These are phyloP conservation scores for Galemys pyrenaicus DNA, from an alignment of 2,113 vertebrate genomes.

Conservation along the genomic window DNA sequence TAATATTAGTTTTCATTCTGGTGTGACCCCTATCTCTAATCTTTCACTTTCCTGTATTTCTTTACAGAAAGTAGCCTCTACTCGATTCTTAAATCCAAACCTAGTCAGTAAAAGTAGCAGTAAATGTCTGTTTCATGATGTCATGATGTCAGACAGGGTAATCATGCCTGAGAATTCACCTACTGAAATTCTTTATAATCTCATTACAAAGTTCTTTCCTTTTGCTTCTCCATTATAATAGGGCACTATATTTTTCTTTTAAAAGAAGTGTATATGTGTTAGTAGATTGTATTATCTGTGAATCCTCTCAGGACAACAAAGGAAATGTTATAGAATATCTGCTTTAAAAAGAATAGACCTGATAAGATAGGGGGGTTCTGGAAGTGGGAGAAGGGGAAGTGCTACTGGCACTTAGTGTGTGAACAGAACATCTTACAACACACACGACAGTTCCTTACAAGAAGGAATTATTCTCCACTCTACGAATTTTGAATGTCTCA, in stretches of 20 bases:
- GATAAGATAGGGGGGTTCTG: background rate
- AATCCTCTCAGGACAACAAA: conserved; percentile 38
- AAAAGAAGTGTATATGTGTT: background rate
- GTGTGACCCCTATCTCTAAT: background rate
- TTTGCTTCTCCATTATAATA: background rate
- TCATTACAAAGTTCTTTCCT: conserved; percentile 12
- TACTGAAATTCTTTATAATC: background rate
- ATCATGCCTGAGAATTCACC: conserved; percentile 45
- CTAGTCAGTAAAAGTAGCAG: background rate
- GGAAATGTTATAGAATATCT: background rate
- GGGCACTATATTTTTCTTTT: background rate
- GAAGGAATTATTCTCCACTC: conserved; percentile 43
- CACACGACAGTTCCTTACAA: background rate
- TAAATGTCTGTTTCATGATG: background rate
- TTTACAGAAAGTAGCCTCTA: background rate
- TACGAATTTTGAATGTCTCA: conserved; percentile 66
- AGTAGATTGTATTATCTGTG: background rate
- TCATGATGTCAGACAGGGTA: background rate
- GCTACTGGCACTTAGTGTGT: background rate
- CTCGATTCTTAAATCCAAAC: conserved; percentile 26
- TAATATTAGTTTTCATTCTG: background rate
- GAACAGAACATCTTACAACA: background rate
- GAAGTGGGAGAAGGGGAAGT: background rate
- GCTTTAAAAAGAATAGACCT: background rate
- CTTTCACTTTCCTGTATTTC: background rate